These are phyloP conservation scores for Scartelaos histophorus DNA, from an alignment of 2,113 vertebrate species.

Conservation along the genomic window DNA sequence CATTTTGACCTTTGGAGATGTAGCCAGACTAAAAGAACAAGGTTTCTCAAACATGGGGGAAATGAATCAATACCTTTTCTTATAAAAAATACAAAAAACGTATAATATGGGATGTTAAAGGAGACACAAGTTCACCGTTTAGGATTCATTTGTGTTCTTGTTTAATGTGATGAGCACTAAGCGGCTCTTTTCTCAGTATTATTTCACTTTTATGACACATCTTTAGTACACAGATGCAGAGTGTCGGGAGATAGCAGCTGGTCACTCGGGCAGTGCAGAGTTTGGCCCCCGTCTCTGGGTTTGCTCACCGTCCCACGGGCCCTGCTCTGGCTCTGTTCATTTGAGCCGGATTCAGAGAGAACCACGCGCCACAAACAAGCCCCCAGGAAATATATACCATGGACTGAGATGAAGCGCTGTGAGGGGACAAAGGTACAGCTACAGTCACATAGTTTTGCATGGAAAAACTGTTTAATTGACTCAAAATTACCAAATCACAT, in stretches of 20 bases:
- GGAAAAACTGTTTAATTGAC: slow-evolving; percentile 1
- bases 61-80: no score
- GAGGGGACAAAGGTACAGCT: slow-evolving; percentile 9
- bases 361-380: slow-evolving; percentile 29
- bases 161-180: background rate
- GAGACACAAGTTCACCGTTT: background rate
- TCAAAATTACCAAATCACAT: background rate
- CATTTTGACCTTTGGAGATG: no score
- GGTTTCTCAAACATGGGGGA: no score
- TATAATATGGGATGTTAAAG: no score
- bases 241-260: slow-evolving; percentile 36
- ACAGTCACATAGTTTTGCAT: slow-evolving; percentile 17
- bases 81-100: no score
- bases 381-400: slow-evolving; percentile 31
- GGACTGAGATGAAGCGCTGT: slow-evolving; percentile 22
- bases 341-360: slow-evolving; percentile 31
- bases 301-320: slow-evolving; percentile 24
- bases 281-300: background rate
- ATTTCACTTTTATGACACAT: background rate
- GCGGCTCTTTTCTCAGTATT: background rate
- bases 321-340: slow-evolving; percentile 28
- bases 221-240: slow-evolving; percentile 58
- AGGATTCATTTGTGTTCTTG: background rate
- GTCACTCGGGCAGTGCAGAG: slow-evolving; percentile 38
- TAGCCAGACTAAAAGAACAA: no score